A percentile compares a stretch with the other conserved stretches of the same genome.
These are phyloP conservation scores for Orthonyx spaldingii DNA, from an alignment of 2,113 vertebrate species.

Conservation along the genomic window DNA sequence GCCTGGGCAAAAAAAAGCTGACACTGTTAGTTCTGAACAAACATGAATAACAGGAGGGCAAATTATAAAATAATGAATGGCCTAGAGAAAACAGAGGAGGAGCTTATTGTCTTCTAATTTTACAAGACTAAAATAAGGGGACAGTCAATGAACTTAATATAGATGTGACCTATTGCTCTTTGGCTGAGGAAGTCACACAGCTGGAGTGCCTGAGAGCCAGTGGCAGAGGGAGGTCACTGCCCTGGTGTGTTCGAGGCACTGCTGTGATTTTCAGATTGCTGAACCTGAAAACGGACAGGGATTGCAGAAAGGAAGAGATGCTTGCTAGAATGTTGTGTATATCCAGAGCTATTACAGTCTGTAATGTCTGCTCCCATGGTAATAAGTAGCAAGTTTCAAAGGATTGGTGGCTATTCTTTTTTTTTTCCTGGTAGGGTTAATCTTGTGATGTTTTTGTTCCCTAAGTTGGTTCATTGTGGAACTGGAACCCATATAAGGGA, in stretches of 20 bases:
- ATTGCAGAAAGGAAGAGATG: neutral
- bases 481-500: neutral
- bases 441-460: neutral
- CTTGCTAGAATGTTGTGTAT: neutral
- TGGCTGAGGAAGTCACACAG: constrained; percentile 32
- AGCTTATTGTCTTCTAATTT: constrained; percentile 10
- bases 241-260: neutral
- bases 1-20: neutral
- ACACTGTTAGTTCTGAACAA: neutral
- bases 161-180: constrained; percentile 47
- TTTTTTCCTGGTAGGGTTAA: neutral
- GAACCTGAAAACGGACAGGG: neutral
- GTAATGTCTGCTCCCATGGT: neutral
- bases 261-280: neutral
- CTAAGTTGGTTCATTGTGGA: neutral
- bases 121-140: constrained; percentile 6
- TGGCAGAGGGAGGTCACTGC: neutral
- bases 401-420: neutral
- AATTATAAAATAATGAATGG: constrained; percentile 32
- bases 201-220: neutral
- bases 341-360: neutral
- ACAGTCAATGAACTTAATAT: constrained; percentile 36
- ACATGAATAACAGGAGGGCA: neutral
- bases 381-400: neutral
- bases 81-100: constrained; percentile 38